Conservation (phyloP, 2,888 invertebrate genomes). For the Drosophila algonquin region DNA sequence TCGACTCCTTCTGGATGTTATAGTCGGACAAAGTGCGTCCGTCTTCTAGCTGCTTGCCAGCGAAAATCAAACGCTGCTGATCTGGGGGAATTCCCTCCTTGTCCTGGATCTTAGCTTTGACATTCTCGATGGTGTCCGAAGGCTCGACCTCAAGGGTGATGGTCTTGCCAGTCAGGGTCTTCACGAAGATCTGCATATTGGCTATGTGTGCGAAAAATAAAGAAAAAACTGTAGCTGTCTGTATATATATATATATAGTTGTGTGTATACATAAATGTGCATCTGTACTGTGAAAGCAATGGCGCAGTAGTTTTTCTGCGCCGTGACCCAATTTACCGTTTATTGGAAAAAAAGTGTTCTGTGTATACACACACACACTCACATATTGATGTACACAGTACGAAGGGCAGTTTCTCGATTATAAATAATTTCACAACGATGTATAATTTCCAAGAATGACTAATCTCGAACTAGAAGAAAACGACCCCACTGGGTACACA, state of each 20-base stretch:
- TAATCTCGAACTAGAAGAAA: conserved; percentile 26
- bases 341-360: conserved; percentile 15
- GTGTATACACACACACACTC: conserved; percentile 14
- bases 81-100: conserved; percentile 46
- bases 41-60: conserved; percentile 26
- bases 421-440: conserved; percentile 9
- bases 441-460: conserved; percentile 12
- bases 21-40: conserved; percentile 28
- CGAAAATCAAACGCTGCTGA: conserved; percentile 34
- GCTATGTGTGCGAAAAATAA: conserved; percentile 1
- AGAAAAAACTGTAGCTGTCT: neutral
- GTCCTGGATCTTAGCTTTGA: conserved; percentile 42
- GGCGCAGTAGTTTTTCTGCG: conserved; percentile 41
- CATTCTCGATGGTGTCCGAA: conserved; percentile 35
- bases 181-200: conserved; percentile 44
- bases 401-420: neutral
- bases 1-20: conserved; percentile 23
- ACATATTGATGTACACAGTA: too few species aligned
- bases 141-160: conserved; percentile 39
- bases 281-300: neutral
- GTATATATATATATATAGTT: neutral
- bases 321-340: conserved; percentile 37
- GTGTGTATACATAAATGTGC: neutral
- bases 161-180: conserved; percentile 41
- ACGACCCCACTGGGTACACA: conserved; percentile 6